Base-by-base conservation (phyloP, 2,113 vertebrate species). In the Ochotona curzoniae region DNA sequence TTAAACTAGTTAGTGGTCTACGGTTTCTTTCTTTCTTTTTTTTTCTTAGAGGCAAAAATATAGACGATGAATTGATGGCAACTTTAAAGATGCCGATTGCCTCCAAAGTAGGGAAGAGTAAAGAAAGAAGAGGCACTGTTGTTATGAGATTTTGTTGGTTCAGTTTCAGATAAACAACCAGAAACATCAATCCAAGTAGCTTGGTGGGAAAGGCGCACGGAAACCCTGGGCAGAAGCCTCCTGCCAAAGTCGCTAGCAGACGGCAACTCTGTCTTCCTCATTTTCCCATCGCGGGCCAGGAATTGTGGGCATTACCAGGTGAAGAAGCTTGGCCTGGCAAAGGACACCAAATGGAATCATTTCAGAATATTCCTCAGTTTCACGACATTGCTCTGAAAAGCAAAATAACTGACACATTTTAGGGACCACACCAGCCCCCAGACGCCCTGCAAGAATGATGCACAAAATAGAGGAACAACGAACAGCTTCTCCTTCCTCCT, bases 1-100 rank as follows among this genome's bases (percentile, higher is more conserved):
- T 93, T 82, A 89, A 97, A 71, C 54, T 87, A 97, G 89, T 96
- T 95, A 76, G 93, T 81, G 78, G 89, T 85, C 51, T 91, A 94
- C 66, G 57, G n/a, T 70, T 78, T 26, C 28, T 74, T 57, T 54
- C 66, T 15, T 23, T 44, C n/a, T 67, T 57, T 79, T 44, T 70
- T 69, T 93, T 93, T 14, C 12, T 7, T 84, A 93, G 67, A 38
- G 90, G 89, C 94, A 60, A 81, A 95, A 95, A 80, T 11, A 63
- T 95, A 94, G 76, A 78, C 44, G 2, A 0, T 57, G 54, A 95
- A 94, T 93, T 94, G 49, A 64, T 54, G 88, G 38, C 79, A 78
- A 90, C 49, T 93, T 96, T 76, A n/a, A 93, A 87, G 66, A 66
- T 86, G 61, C 30, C 44, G 83, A 78, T 73, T 80, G 83, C 83